These are phyloP conservation scores for Phoebastria nigripes DNA, from an alignment of 2,797 vertebrate species.

Conservation along the genomic window DNA sequence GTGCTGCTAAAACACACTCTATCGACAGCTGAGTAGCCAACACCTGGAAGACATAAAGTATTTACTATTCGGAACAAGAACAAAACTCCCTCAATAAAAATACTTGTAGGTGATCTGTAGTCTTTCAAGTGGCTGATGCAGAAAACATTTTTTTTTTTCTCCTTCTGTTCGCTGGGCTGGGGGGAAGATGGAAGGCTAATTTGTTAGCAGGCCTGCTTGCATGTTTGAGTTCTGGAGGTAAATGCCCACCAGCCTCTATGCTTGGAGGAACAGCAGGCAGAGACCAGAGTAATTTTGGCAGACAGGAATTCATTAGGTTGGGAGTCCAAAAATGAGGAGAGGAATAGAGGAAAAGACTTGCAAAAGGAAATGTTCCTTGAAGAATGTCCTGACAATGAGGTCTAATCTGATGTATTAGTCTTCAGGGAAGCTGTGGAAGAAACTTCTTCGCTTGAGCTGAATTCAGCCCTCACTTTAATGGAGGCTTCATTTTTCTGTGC, in stretches of 20 bases:
- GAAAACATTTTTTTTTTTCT: neutral
- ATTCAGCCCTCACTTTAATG: fast-evolving
- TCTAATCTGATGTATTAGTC: neutral
- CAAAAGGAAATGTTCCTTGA: neutral
- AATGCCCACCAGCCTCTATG: neutral
- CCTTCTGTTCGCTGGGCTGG: neutral
- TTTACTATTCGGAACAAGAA: slow-evolving; percentile 36
- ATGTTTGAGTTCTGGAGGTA: neutral
- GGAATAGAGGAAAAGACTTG: neutral
- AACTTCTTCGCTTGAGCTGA: neutral
- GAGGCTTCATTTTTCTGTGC: neutral
- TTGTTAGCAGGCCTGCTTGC: neutral
- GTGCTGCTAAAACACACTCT: neutral
- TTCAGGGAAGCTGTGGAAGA: neutral
- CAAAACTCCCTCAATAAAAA: slow-evolving; percentile 44
- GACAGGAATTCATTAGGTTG: neutral
- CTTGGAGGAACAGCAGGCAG: neutral
- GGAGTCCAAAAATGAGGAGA: neutral
- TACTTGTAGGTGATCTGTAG: slow-evolving; percentile 39
- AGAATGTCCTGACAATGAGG: neutral
- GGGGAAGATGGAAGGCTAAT: slow-evolving; percentile 54
- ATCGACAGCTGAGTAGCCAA: neutral
- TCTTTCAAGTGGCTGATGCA: slow-evolving; percentile 9
- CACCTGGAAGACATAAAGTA: slow-evolving; percentile 71
- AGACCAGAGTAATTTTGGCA: neutral